Evolutionary conservation across 2,113 vertebrate genomes (phyloP).

Genomic region (Puffinus mauretanicus): DNA sequence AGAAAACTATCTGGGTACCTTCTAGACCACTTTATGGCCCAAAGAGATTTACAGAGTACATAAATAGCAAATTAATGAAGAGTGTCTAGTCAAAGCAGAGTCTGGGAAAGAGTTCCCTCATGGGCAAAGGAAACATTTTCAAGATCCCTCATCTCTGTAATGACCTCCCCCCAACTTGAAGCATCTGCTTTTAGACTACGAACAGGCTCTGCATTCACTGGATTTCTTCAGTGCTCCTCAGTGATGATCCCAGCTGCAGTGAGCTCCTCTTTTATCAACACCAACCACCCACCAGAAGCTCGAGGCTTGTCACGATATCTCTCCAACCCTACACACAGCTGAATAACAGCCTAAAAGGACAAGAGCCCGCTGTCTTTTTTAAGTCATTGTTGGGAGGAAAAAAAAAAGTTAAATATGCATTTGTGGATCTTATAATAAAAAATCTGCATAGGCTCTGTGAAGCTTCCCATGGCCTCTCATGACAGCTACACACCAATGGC

Average conservation of each 20-base stretch:
- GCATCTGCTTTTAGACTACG: background rate
- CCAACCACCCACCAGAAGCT: background rate
- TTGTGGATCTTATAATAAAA: background rate
- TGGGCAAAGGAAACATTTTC: background rate
- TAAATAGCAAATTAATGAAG: background rate
- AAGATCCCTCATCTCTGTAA: background rate
- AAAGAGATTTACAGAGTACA: background rate
- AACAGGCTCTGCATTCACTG: background rate
- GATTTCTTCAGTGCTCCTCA: background rate
- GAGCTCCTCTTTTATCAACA: background rate
- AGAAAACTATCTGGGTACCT: background rate
- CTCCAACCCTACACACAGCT: background rate
- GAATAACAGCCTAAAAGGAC: background rate
- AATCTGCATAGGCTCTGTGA: background rate
- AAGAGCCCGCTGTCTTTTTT: background rate
- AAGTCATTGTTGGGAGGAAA: background rate
- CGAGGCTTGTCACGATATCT: accelerated
- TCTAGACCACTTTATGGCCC: background rate
- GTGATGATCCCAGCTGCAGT: background rate
- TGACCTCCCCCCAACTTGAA: background rate
- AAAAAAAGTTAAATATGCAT: background rate
- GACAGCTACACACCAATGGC: background rate
- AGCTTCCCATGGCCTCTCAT: background rate
- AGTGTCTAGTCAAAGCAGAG: background rate
- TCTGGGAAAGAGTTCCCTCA: background rate